These are phyloP conservation scores for Scleropages formosus DNA, from an alignment of 2,797 vertebrate species.

Conservation along the genomic window DNA sequence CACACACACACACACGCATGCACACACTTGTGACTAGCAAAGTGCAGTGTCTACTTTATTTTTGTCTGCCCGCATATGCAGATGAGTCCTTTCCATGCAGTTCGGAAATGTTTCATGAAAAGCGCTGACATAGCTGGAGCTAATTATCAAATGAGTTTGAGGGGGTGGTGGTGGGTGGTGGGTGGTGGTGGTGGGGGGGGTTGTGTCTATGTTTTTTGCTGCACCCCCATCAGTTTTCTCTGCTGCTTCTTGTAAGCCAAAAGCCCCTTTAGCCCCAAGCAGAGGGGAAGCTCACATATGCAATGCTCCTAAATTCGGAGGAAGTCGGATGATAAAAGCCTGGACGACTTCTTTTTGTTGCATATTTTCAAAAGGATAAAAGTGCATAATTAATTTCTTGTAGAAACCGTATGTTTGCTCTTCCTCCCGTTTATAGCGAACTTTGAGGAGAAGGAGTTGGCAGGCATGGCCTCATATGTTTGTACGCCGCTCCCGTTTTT, in stretches of 20 bases:
- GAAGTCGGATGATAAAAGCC: constrained; percentile 57
- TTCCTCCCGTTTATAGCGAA: constrained; percentile 34
- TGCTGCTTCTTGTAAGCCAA: constrained; percentile 54
- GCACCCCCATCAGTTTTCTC: constrained; percentile 17
- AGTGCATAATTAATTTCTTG: constrained; percentile 69
- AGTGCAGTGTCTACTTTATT: constrained; percentile 65
- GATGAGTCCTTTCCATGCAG: constrained; percentile 64
- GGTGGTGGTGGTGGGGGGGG: constrained; percentile 5
- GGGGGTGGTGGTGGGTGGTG: constrained; percentile 40
- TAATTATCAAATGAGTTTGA: constrained; percentile 80
- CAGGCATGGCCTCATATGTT: neutral
- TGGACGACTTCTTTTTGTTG: constrained; percentile 46
- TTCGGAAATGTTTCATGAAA: constrained; percentile 80
- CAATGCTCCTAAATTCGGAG: constrained; percentile 69
- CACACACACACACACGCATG: constrained; percentile 37
- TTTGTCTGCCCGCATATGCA: constrained; percentile 65
- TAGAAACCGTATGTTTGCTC: constrained; percentile 56
- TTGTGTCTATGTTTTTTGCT: constrained; percentile 33
- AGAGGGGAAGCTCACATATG: constrained; percentile 54
- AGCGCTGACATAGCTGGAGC: constrained; percentile 79
- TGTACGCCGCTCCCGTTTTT: neutral
- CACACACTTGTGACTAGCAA: constrained; percentile 62
- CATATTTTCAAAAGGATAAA: constrained; percentile 62
- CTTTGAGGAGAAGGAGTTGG: constrained; percentile 1
- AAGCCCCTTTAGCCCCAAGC: constrained; percentile 61